A percentile compares a stretch with the other conserved stretches of the same genome.
Evolutionary conservation across 2,113 vertebrate species (phyloP).

Genomic region (Patagioenas fasciata): DNA sequence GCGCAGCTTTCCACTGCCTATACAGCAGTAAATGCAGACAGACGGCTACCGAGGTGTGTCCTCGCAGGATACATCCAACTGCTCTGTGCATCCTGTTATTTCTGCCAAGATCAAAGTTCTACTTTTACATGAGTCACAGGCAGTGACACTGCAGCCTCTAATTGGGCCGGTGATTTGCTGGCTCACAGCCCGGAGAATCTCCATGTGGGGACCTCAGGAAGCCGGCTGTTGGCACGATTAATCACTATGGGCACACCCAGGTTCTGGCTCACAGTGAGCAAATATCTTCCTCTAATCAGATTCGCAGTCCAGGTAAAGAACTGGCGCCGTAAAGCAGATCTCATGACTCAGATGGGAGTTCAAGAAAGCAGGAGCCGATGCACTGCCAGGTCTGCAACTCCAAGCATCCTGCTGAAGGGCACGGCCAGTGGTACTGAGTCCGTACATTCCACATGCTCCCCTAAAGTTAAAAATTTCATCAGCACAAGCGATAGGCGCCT

Average conservation of each 20-base stretch:
- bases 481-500: background rate
- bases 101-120: slow-evolving; percentile 44
- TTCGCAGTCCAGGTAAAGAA: background rate
- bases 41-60: slow-evolving; percentile 6
- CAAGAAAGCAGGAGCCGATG: background rate
- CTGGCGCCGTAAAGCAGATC: background rate
- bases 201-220: slow-evolving; percentile 11
- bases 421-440: background rate
- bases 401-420: background rate
- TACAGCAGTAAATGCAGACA: background rate
- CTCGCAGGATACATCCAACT: slow-evolving; percentile 25
- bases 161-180: background rate
- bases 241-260: background rate
- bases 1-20: background rate
- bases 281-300: background rate
- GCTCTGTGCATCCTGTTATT: slow-evolving; percentile 42
- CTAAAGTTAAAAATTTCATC: background rate
- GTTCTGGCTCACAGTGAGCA: background rate
- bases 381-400: background rate
- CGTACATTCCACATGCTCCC: rapidly evolving
- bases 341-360: background rate
- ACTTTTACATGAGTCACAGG: slow-evolving; percentile 13
- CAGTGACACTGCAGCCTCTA: background rate
- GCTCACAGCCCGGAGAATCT: background rate
- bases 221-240: background rate